Conservation (phyloP, 2,888 invertebrate species). For the Drosophila picticornis region DNA sequence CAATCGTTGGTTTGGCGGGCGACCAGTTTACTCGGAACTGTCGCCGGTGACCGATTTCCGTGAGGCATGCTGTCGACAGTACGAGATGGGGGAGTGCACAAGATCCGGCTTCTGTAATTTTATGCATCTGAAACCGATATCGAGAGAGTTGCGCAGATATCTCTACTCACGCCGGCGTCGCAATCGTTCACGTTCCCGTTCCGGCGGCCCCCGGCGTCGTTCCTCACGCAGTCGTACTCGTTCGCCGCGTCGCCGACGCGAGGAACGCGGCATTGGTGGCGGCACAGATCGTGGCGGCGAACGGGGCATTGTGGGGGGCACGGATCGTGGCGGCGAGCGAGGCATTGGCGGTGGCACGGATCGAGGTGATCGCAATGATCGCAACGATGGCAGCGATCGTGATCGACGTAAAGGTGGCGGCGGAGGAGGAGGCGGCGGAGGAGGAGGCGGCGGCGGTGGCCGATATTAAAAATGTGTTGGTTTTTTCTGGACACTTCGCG, state of each 20-base stretch:
- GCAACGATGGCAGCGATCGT: conserved; percentile 54
- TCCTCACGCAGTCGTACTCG: conserved; percentile 83
- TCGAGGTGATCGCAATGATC: conserved; percentile 55
- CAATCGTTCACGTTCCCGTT: conserved; percentile 83
- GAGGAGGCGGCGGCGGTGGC: conserved; percentile 41
- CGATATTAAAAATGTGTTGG: conserved; percentile 58
- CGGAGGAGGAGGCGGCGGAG: conserved; percentile 49
- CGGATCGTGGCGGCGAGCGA: conserved; percentile 67
- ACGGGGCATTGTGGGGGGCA: conserved; percentile 61
- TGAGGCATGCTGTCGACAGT: conserved; percentile 99
- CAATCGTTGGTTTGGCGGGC: conserved; percentile 99
- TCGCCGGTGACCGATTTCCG: conserved; percentile 99
- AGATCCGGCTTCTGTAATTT: conserved; percentile 99
- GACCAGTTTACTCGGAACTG: conserved; percentile 98
- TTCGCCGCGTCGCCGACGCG: conserved; percentile 67
- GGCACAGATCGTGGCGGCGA: conserved; percentile 67
- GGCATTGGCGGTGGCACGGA: conserved; percentile 63
- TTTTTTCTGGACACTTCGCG: conserved; percentile 9
- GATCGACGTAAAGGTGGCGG: conserved; percentile 73
- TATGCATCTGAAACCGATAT: conserved; percentile 99
- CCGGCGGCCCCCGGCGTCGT: conserved; percentile 81
- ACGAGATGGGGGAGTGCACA: conserved; percentile 99
- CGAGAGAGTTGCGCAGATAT: conserved; percentile 95
- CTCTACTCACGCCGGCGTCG: conserved; percentile 90
- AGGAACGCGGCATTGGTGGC: conserved; percentile 67